Evolutionary conservation across 2,113 vertebrate species (phyloP).

Genomic region (Myiozetetes cayanensis): DNA sequence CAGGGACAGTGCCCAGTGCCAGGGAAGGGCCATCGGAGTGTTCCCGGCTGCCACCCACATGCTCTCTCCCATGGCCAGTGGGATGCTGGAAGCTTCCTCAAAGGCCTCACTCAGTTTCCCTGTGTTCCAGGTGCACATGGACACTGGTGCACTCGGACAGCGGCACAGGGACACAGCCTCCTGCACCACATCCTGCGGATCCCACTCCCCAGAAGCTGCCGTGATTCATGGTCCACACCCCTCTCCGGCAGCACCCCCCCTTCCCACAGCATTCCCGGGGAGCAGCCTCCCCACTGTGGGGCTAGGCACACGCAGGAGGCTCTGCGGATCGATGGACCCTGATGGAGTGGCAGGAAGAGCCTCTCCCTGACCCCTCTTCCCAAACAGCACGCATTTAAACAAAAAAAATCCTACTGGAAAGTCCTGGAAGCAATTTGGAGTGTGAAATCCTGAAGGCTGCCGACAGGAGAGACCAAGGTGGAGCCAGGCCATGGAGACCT

Average conservation of each 20-base stretch:
- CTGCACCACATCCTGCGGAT: neutral
- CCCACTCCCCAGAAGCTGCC: neutral
- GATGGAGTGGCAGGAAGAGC: neutral
- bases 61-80: fast-evolving
- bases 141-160: neutral
- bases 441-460: neutral
- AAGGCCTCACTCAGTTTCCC: fast-evolving
- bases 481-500: neutral
- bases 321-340: neutral
- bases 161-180: neutral
- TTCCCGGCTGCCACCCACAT: fast-evolving
- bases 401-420: neutral
- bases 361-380: neutral
- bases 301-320: fast-evolving
- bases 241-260: neutral
- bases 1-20: neutral
- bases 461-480: neutral
- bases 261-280: neutral
- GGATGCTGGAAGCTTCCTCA: neutral
- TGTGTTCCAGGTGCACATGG: fast-evolving
- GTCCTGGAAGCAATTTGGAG: slow-evolving; percentile 10
- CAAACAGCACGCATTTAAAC: neutral
- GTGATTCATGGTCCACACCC: fast-evolving
- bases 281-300: neutral
- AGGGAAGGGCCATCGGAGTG: fast-evolving